A percentile compares a stretch with the other conserved stretches of the same genome.
These are phyloP conservation scores for Paragorgia papillata DNA, from an alignment of 92 coral and sea anemone genomes.

Conservation along the genomic window DNA sequence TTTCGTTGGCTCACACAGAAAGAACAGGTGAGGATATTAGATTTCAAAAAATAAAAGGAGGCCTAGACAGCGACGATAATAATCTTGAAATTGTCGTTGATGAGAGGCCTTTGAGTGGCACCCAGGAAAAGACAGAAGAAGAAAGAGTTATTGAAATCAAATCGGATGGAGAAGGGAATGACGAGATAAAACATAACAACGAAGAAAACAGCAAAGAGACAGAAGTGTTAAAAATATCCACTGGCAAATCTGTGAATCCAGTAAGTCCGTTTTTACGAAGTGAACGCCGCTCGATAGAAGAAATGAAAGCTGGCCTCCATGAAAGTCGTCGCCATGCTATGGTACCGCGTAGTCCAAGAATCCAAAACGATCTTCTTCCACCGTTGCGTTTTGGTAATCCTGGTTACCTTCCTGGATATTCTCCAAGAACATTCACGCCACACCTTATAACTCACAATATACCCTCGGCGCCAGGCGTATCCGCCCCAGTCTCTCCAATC, in stretches of 20 bases:
- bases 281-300: constrained; percentile 62
- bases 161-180: constrained; percentile 57
- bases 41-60: not conserved
- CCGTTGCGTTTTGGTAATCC: constrained; percentile 76
- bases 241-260: constrained; percentile 75
- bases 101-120: too few species aligned
- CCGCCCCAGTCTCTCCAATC: constrained; percentile 66
- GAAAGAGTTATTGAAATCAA: constrained; percentile 21
- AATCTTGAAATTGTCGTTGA: not conserved
- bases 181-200: constrained; percentile 24
- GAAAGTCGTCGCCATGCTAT: constrained; percentile 58
- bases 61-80: not conserved
- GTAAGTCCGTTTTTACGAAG: constrained; percentile 86
- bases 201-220: constrained; percentile 38
- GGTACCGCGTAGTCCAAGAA: constrained; percentile 67
- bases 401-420: constrained; percentile 54
- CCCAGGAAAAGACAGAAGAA: not conserved
- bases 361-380: constrained; percentile 73
- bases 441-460: constrained; percentile 92
- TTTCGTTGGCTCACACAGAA: not conserved
- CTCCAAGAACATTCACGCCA: constrained; percentile 93
- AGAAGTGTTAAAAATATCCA: constrained; percentile 42
- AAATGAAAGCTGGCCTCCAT: constrained; percentile 56
- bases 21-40: not conserved
- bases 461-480: constrained; percentile 65